These are phyloP conservation scores for Amphibalanus amphitrite DNA, from an alignment of 1,140 invertebrate genomes.

Conservation along the genomic window DNA sequence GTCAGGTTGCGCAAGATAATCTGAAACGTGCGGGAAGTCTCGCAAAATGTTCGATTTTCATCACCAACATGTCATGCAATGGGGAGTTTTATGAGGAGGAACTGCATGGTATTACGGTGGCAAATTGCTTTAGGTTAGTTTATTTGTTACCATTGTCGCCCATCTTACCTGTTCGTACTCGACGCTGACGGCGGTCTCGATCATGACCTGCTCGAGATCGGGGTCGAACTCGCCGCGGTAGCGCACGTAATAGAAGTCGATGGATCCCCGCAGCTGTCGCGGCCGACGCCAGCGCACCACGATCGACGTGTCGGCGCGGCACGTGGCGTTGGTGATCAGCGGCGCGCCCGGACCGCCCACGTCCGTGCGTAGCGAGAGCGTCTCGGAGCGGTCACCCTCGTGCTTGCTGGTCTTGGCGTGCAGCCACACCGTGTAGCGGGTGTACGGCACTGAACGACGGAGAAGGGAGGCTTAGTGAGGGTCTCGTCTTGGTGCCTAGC, in stretches of 20 bases:
- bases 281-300: constrained; percentile 63
- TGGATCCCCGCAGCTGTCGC: constrained; percentile 44
- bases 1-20: constrained; percentile 52
- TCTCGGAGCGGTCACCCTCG: constrained; percentile 50
- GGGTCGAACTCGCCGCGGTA: constrained; percentile 29
- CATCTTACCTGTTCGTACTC: neutral
- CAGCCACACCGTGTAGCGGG: constrained; percentile 41
- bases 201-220: constrained; percentile 25
- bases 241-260: constrained; percentile 62
- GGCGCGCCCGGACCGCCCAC: constrained; percentile 59
- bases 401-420: constrained; percentile 51
- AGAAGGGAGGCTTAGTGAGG: too few relatives aligned
- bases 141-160: too few relatives aligned
- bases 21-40: constrained; percentile 31
- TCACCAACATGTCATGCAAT: too few relatives aligned
- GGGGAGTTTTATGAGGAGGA: too few relatives aligned
- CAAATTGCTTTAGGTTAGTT: too few relatives aligned
- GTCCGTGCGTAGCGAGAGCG: constrained; percentile 53
- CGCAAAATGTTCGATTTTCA: too few relatives aligned
- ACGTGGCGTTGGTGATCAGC: constrained; percentile 57
- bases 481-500: too few relatives aligned
- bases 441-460: constrained; percentile 49
- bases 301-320: constrained; percentile 50
- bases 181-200: constrained; percentile 21
- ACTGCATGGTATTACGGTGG: too few relatives aligned